phyloP scores from a whole-genome alignment of 2,113 vertebrate species.

The Megalops atlanticus region DNA sequence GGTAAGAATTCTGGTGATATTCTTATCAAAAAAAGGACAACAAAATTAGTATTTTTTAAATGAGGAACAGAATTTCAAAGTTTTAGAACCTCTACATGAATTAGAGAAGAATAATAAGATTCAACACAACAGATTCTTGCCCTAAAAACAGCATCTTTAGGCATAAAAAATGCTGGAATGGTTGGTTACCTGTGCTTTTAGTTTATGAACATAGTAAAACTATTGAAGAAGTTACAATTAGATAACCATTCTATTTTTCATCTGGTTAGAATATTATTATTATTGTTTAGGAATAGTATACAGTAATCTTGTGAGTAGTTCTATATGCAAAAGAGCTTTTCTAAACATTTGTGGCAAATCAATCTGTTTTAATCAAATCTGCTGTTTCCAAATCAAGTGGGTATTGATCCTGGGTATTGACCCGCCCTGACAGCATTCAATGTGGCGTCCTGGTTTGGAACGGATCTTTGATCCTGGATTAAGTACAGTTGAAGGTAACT shows the following conservation, averaged over 20 bases:
- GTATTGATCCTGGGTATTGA: constrained; percentile 19
- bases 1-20: constrained; percentile 82
- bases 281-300: constrained; percentile 67
- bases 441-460: constrained; percentile 6
- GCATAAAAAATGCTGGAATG: constrained; percentile 78
- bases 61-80: too few species aligned
- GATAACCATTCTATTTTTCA: constrained; percentile 62
- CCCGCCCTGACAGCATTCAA: neutral
- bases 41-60: too few species aligned
- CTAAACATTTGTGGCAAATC: constrained; percentile 64
- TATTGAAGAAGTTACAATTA: constrained; percentile 62
- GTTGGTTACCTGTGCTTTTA: constrained; percentile 77
- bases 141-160: constrained; percentile 64
- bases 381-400: constrained; percentile 13
- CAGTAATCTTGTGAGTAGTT: constrained; percentile 70
- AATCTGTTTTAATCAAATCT: constrained; percentile 45
- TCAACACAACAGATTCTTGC: constrained; percentile 57
- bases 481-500: neutral
- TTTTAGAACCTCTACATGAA: constrained; percentile 63
- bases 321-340: constrained; percentile 60
- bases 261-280: constrained; percentile 51
- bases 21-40: constrained; percentile 74
- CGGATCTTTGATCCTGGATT: neutral
- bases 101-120: constrained; percentile 62
- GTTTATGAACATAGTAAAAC: constrained; percentile 63